These are phyloP conservation scores for Folsomia manolachei DNA, from an alignment of 2,888 invertebrate species.

Conservation along the genomic window DNA sequence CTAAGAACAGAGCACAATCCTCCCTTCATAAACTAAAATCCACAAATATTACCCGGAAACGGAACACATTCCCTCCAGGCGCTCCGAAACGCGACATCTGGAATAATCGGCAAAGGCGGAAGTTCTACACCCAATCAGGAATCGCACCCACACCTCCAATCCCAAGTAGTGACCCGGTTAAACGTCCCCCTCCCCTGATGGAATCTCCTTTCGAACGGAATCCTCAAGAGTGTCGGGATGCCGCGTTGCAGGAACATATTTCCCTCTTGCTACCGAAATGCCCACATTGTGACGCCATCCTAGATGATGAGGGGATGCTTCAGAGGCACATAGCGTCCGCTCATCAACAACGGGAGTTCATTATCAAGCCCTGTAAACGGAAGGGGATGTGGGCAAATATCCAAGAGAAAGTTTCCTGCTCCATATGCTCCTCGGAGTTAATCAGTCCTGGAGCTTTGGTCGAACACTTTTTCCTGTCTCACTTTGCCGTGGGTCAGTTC, in stretches of 20 bases:
- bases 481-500: not conserved
- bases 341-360: not conserved
- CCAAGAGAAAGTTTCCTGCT: too few species aligned
- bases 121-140: not conserved
- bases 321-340: not conserved
- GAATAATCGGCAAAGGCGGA: not conserved
- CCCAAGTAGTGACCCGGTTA: not conserved
- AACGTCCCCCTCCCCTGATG: not conserved
- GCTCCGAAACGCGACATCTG: not conserved
- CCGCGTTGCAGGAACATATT: not conserved
- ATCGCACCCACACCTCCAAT: not conserved
- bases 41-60: too few species aligned
- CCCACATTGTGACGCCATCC: not conserved
- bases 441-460: not conserved
- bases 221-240: not conserved
- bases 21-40: too few species aligned
- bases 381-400: not conserved
- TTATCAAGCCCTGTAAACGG: not conserved
- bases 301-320: not conserved
- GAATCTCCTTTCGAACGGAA: not conserved
- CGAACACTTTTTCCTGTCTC: not conserved
- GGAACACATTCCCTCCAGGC: not conserved
- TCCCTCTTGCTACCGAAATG: not conserved
- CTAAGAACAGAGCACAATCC: too few species aligned
- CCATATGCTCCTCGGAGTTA: not conserved